Percentiles rank a stretch among this genome's conserved stretches.
Evolutionary conservation across 37 sponge, comb jelly and placozoan species (phyloP).

Genomic region (Cliona cf. orientalis): DNA sequence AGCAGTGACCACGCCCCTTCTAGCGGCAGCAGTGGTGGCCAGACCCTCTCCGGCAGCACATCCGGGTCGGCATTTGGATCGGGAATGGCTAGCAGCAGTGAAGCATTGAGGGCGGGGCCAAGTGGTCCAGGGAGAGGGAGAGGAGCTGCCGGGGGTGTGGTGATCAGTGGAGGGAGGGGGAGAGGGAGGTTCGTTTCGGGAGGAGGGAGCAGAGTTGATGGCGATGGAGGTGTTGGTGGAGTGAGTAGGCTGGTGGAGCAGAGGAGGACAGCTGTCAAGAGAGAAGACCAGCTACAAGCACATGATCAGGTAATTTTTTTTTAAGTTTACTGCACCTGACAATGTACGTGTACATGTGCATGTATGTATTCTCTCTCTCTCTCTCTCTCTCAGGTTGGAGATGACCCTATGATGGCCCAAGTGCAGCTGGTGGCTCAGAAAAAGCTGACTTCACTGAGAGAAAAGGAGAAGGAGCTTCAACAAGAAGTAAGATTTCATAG

Average conservation of each 20-base stretch:
- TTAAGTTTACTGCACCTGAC: background rate
- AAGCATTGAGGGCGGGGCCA: too few relatives aligned
- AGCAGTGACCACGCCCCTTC: too few relatives aligned
- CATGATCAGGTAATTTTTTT: too few relatives aligned
- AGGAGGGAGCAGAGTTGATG: background rate
- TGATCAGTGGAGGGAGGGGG: background rate
- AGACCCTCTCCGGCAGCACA: too few relatives aligned
- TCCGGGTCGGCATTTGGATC: too few relatives aligned
- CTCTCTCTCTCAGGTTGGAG: too few relatives aligned
- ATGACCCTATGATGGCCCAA: background rate
- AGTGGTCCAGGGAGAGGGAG: too few relatives aligned
- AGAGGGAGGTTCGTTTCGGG: background rate
- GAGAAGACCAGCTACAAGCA: too few relatives aligned
- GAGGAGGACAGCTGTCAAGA: too few relatives aligned
- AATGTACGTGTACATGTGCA: background rate
- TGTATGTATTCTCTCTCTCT: too few relatives aligned
- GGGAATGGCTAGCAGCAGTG: too few relatives aligned
- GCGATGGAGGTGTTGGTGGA: background rate
- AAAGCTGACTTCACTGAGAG: conserved; percentile 9
- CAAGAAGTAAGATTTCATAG: background rate
- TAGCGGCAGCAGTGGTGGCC: background rate
- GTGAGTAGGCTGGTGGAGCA: too few relatives aligned
- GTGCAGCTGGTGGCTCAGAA: conserved; percentile 26
- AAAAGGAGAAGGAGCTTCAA: conserved; percentile 30
- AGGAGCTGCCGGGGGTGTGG: background rate